phyloP scores from a whole-genome alignment of 2,888 invertebrate species.

The Pycnomerus fuliginosus region DNA sequence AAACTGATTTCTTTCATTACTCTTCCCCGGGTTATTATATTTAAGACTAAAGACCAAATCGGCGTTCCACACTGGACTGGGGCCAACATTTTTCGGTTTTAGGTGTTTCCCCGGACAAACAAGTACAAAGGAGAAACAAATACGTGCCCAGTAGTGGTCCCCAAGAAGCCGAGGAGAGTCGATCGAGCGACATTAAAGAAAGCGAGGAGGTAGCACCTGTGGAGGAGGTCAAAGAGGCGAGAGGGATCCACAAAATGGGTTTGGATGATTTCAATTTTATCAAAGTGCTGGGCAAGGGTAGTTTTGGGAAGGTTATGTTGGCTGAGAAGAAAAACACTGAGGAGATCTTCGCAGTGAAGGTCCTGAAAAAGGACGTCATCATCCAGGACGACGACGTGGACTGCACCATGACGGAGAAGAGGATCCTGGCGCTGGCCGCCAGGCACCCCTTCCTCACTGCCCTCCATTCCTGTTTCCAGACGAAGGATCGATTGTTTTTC shows the following conservation, averaged over 20 bases:
- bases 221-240: no score
- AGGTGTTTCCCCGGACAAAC: slow-evolving; percentile 78
- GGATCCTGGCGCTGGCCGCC: slow-evolving; percentile 95
- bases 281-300: slow-evolving; percentile 98
- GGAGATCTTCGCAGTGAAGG: slow-evolving; percentile 86
- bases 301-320: slow-evolving; percentile 98
- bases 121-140: slow-evolving; percentile 65
- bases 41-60: no score
- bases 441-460: slow-evolving; percentile 98
- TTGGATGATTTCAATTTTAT: slow-evolving; percentile 94
- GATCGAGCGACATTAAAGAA: no score
- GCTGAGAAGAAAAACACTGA: slow-evolving; percentile 92
- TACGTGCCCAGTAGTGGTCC: slow-evolving; percentile 47
- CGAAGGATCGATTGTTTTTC: slow-evolving; percentile 85
- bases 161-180: no score
- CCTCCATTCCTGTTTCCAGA: slow-evolving; percentile 96
- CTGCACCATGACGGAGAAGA: slow-evolving; percentile 98
- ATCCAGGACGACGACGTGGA: slow-evolving; percentile 99
- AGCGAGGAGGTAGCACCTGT: no score
- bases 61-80: no score
- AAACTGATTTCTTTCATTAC: no score
- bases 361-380: slow-evolving; percentile 96
- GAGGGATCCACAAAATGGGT: no score
- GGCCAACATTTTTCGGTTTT: no score
- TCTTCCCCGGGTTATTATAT: no score